phyloP scores from a whole-genome alignment of 1,140 invertebrate species.

The Drosophila neocordata region DNA sequence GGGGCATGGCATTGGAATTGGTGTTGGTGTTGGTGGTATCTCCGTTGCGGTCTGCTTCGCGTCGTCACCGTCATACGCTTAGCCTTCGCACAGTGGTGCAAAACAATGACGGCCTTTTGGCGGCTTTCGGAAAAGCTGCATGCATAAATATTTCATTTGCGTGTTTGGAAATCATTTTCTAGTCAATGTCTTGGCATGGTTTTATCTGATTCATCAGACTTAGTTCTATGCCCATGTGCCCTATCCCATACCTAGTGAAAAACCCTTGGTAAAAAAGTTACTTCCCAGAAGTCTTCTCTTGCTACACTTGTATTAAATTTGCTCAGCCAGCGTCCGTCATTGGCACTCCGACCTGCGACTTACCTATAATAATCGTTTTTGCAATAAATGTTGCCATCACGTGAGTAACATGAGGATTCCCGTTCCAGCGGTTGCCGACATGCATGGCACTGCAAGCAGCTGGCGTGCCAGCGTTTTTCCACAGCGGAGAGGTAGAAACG shows the following conservation, averaged over 20 bases:
- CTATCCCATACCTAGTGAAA: neutral
- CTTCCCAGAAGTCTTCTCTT: conserved; percentile 36
- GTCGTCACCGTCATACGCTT: conserved; percentile 35
- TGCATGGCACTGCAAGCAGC: conserved; percentile 95
- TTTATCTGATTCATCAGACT: conserved; percentile 78
- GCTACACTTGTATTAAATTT: conserved; percentile 26
- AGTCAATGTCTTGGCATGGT: conserved; percentile 81
- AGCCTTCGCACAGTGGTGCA: conserved; percentile 68
- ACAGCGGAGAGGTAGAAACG: conserved; percentile 96
- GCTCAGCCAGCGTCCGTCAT: conserved; percentile 19
- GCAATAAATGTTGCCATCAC: conserved; percentile 97
- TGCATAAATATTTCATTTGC: conserved; percentile 76
- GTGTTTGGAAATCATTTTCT: conserved; percentile 82
- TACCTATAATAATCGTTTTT: conserved; percentile 99
- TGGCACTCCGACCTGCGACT: conserved; percentile 82
- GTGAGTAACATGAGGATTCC: conserved; percentile 96
- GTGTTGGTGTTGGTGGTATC: conserved; percentile 36
- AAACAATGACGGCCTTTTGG: conserved; percentile 52
- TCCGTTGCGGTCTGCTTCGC: conserved; percentile 75
- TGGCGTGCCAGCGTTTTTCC: conserved; percentile 95
- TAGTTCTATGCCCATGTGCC: conserved; percentile 5
- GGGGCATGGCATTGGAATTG: conserved; percentile 7
- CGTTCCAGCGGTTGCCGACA: conserved; percentile 95
- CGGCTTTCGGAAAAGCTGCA: conserved; percentile 40
- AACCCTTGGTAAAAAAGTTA: neutral